Percentiles rank a stretch among this genome's conserved stretches.
Evolutionary conservation across 2,888 invertebrate genomes (phyloP).

Genomic region (Eledona agricola): DNA sequence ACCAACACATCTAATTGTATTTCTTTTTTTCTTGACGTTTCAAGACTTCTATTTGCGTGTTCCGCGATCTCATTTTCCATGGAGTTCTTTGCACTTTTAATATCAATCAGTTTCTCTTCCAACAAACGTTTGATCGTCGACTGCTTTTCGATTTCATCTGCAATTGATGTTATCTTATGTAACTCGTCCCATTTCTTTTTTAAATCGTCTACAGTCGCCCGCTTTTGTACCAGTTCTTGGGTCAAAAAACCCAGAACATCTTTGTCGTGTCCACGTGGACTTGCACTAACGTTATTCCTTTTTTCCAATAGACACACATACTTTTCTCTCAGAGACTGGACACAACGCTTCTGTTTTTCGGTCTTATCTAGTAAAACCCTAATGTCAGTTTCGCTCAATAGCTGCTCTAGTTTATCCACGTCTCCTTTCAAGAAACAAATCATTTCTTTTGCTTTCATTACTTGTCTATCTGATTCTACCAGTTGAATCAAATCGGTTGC

Average conservation of each 20-base stretch:
- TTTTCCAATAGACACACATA: slow-evolving; percentile 5
- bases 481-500: slow-evolving; percentile 7
- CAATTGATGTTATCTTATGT: background rate
- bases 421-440: slow-evolving; percentile 11
- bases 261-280: slow-evolving; percentile 1
- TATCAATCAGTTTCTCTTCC: background rate
- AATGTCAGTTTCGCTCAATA: background rate
- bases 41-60: no score
- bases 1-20: no score
- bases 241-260: background rate
- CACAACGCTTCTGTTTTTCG: slow-evolving; percentile 1
- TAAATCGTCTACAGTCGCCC: slow-evolving; percentile 4
- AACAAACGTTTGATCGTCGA: background rate
- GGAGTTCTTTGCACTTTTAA: background rate
- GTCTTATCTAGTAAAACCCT: background rate
- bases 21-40: no score
- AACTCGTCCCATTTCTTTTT: slow-evolving; percentile 8
- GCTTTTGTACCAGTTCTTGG: slow-evolving; percentile 2
- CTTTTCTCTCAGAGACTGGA: background rate
- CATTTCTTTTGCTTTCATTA: slow-evolving; percentile 11
- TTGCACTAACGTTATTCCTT: slow-evolving; percentile 2
- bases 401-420: slow-evolving; percentile 6
- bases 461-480: background rate
- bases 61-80: background rate
- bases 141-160: slow-evolving; percentile 10